Evolutionary conservation across 2,113 vertebrate species (phyloP), one percentile per base, ranked within the genome.

Genomic region (Hoplias malabaricus): DNA sequence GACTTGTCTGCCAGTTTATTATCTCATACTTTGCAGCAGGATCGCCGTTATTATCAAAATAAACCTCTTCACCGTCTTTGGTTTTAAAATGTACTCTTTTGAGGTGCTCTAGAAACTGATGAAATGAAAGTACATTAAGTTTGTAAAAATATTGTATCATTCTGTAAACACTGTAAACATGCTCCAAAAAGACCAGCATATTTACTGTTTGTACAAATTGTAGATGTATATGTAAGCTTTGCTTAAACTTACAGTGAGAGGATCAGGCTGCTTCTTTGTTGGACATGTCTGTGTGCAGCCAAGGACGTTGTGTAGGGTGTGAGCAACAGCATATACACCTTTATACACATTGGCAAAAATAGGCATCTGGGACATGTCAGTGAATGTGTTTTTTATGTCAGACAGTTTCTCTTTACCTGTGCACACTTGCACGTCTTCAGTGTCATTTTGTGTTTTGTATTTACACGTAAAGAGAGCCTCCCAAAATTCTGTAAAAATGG

Each of bases 311-410:
- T 88, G 82, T n/a, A 86, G 56, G 23, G 83, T 59, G 42, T 88
- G 76, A 8, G 85, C 86, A 27, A 84, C 40, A 29, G 84, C 84
- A 79, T 87, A 85, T 2, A 84, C 82, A 23, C 75, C 81, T 66
- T 80, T 84, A 68, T 87, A 87, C 14, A 87, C 83, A 72, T 84
- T 87, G 62, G 56, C 81, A n/a, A 73, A 72, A 50, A 84, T 74
- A 11, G 83, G 73, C 48, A 86, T 69, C 40, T 84, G 68, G 46
- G 85, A 81, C 19, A 83, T 72, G 74, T 88, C 86, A 53, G 74
- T 85, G 33, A 84, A 88, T 12, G 62, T 50, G 14, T 83, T 86
- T 59, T 78, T 31, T 40, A 86, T 38, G n/a, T 75, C 68, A 62
- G 31, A 48, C 29, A 86, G 27, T 19, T 25, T 75, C 62, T 87